phyloP scores from a whole-genome alignment of 1,140 invertebrate genomes.

The Hycleus phaleratus region DNA sequence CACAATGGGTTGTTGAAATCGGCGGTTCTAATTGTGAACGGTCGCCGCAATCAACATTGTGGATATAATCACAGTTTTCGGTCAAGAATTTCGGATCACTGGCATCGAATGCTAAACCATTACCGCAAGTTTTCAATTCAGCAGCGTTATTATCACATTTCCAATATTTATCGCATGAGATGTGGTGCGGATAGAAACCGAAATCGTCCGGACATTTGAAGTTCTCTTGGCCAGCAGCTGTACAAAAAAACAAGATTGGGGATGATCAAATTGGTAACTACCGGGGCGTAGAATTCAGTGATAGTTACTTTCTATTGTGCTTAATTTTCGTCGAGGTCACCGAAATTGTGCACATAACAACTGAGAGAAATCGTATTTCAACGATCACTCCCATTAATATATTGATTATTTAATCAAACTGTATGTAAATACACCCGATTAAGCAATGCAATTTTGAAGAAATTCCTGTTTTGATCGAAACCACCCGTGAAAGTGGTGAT shows the following conservation, averaged over 20 bases:
- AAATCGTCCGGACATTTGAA: conserved; percentile 94
- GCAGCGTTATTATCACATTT: conserved; percentile 85
- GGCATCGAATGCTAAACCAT: conserved; percentile 87
- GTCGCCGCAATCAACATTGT: conserved; percentile 91
- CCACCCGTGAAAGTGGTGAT: too few species aligned
- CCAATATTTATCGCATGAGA: conserved; percentile 92
- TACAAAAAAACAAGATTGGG: conserved; percentile 32
- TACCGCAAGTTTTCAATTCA: conserved; percentile 87
- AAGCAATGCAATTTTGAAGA: too few species aligned
- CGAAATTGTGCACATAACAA: too few species aligned
- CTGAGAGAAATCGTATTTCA: too few species aligned
- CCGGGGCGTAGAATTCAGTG: conserved; percentile 1
- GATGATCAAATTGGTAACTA: neutral
- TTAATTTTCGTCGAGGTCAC: conserved; percentile 6
- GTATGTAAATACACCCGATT: too few species aligned
- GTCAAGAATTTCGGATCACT: conserved; percentile 80
- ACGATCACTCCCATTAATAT: too few species aligned
- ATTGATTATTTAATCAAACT: too few species aligned
- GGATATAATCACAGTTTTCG: conserved; percentile 91
- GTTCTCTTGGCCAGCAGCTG: conserved; percentile 64
- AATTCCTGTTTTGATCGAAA: too few species aligned
- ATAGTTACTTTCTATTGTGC: conserved; percentile 9
- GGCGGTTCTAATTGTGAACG: conserved; percentile 78
- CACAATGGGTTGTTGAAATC: conserved; percentile 76
- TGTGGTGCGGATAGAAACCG: conserved; percentile 85